Evolutionary conservation across 2,888 invertebrate genomes (phyloP), one percentile per base, ranked within the genome.

Genomic region (Drosophila greeni): DNA sequence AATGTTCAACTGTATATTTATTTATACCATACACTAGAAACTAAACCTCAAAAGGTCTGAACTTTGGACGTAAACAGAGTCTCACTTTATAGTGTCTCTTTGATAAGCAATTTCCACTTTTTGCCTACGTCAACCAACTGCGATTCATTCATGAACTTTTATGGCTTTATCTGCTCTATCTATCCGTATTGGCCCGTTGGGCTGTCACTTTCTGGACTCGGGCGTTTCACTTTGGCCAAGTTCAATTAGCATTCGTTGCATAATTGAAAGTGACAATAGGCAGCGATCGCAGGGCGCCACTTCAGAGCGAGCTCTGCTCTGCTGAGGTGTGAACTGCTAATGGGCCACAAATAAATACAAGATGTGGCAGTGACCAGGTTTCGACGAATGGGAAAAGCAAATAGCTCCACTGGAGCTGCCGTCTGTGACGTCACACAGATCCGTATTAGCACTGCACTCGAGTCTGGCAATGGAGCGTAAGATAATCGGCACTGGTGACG

Each of bases 241-340:
- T 61, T 66, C 65, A 81, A 78, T 78, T 78, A 78, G 48, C 84
- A 59, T 18, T 29, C 16, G 3, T 45, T 64, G 49, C 54, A 59
- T 78, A 78, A 78, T 68, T 81, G 53, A 47, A 54, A 66, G 47
- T 73, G 73, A 51, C 75, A 82, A 81, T 73, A 52, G 48, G 51
- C 34, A 47, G 20, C 48, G 62, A 42, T 60, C 61, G 47, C 62
- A 24, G 52, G 61, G 74, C 72, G 77, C 72, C 77, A 65, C 58
- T 48, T 58, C 57, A n/a, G n/a, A n/a, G n/a, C n/a, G n/a, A 72
- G 64, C 68, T 62, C 52, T n/a, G 77, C 39, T 40, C 42, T 6
- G 60, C 20, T 18, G 11, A 64, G 64, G 64, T 70, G 70, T 49
- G 39, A 70, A 70, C 47, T 65, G 58, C 58, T 70, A 70, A 70